A percentile compares a stretch with the other conserved stretches of the same genome.
phyloP scores from a whole-genome alignment of 1,140 invertebrate species.

The Leptinotarsa defecta region DNA sequence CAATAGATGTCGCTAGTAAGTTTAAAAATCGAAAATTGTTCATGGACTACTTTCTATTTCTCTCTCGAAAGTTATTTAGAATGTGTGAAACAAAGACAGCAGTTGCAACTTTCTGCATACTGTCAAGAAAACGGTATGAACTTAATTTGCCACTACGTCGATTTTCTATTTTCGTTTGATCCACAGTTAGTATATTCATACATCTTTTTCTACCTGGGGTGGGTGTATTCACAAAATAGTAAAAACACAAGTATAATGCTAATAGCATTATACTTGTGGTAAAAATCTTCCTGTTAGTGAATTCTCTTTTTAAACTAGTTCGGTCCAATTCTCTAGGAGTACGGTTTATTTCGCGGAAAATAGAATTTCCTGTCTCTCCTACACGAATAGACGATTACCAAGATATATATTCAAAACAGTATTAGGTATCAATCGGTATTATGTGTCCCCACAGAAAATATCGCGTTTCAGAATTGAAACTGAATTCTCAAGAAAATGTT shows the following conservation, averaged over 20 bases:
- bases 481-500: slow-evolving; percentile 1
- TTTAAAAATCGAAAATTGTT: too few species aligned
- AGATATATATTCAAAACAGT: slow-evolving; percentile 9
- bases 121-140: neutral
- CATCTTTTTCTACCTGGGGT: neutral
- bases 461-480: neutral
- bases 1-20: neutral
- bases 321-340: neutral
- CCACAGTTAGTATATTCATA: neutral
- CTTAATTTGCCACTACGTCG: slow-evolving; percentile 2
- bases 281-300: neutral
- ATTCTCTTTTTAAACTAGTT: neutral
- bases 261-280: neutral
- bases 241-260: neutral
- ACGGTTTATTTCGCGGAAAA: neutral
- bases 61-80: neutral
- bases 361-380: neutral
- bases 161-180: neutral
- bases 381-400: neutral
- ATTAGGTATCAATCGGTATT: slow-evolving; percentile 17
- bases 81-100: slow-evolving; percentile 5
- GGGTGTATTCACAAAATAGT: slow-evolving; percentile 9
- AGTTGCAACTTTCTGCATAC: neutral
- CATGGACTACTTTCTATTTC: too few species aligned
- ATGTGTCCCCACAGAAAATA: slow-evolving; percentile 6